A percentile compares a stretch with the other conserved stretches of the same genome.
Evolutionary conservation across 2,888 invertebrate genomes (phyloP).

Genomic region (Agrypnus murinus): DNA sequence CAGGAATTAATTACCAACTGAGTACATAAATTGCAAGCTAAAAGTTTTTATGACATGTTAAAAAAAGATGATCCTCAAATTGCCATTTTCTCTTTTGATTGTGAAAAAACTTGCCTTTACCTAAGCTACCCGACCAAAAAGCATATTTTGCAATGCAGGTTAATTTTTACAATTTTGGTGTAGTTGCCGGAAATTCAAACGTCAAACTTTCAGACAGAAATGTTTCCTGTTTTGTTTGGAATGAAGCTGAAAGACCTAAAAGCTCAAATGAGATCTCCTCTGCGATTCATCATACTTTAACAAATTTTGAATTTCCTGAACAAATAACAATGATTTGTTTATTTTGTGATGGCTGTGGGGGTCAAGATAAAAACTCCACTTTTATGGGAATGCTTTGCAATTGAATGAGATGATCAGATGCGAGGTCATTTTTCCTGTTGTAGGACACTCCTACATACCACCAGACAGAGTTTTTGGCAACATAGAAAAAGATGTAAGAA

Average conservation of each 20-base stretch:
- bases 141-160: conserved; percentile 64
- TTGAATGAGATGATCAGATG: conserved; percentile 53
- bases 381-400: too few relatives aligned
- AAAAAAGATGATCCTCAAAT: conserved; percentile 37
- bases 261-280: conserved; percentile 62
- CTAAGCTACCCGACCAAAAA: conserved; percentile 63
- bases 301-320: too few relatives aligned
- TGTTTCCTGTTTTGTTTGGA: conserved; percentile 43
- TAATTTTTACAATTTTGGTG: conserved; percentile 64
- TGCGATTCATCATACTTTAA: conserved; percentile 55
- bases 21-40: conserved; percentile 14
- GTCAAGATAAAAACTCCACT: too few relatives aligned
- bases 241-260: too few relatives aligned
- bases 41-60: conserved; percentile 14
- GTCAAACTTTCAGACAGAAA: conserved; percentile 40
- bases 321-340: too few relatives aligned
- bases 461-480: too few relatives aligned
- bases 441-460: too few relatives aligned
- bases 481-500: too few relatives aligned
- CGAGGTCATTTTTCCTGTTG: too few relatives aligned
- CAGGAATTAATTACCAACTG: conserved; percentile 2
- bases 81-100: conserved; percentile 60
- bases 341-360: conserved; percentile 59
- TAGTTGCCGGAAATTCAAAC: conserved; percentile 62
- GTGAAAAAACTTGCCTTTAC: conserved; percentile 63